Base-by-base conservation (phyloP, 2,113 vertebrate species). In the Mystacornis crossleyi region DNA sequence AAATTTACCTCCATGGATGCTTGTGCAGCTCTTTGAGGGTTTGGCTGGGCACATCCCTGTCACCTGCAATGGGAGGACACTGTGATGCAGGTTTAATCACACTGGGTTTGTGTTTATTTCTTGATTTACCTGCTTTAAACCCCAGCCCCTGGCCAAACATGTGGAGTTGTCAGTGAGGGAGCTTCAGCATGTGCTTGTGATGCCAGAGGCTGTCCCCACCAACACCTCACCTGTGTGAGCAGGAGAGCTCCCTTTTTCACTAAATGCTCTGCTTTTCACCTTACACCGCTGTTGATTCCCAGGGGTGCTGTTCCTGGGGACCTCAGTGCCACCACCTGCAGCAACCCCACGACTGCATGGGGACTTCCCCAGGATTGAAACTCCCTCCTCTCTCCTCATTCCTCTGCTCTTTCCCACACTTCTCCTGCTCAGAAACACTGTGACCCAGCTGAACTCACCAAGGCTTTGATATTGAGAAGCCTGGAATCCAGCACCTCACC, bases 401-500 rank as follows among this genome's bases (percentile, higher is more conserved):
- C 23, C 75, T 61, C 64, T 42, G 14, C 81, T 74, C 38, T 80
- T 53, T 86, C 19, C 50, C 3, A 1, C 38, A 28, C 67, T 83
- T 66, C 73, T 79, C 4, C 0, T 47, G 57, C 84, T 93, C 48
- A 73, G 3, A 65, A 70, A 42, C 10, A 4, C 48, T 23, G 21
- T 75, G 87, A 81, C 84, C 87, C 92, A 62, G 55, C 54, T 95
- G 81, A 93, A 90, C 79, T 88, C 82, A 43, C 24, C 40, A 2
- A 33, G 79, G 62, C 70, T 96, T 89, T 85, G 48, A 75, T 54
- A 53, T 0, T 23, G 78, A 93, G 83, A 67, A 83, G n/a, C 34
- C 26, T 23, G 66, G 66, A 69, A 57, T 7, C 16, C 29, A 89
- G 57, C 84, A 31, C 42, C 42, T 87, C 26, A 0, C 62, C 81